These are phyloP conservation scores for Ericerus pela DNA, from an alignment of 1,140 invertebrate genomes.

Conservation along the genomic window DNA sequence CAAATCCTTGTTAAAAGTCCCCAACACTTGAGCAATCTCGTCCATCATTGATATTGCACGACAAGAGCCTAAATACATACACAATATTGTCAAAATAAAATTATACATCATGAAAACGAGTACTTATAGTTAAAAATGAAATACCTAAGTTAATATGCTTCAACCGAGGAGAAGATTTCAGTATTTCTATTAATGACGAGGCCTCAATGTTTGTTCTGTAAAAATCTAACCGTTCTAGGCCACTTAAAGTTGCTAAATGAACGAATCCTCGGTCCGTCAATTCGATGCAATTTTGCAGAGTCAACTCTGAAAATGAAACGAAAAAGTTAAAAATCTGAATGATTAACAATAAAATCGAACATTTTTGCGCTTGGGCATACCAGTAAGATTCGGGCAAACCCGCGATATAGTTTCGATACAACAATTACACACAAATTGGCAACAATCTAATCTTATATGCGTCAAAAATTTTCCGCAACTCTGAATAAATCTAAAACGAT, in stretches of 20 bases:
- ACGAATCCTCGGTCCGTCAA: conserved; percentile 43
- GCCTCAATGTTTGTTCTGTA: conserved; percentile 54
- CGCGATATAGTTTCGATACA: conserved; percentile 44
- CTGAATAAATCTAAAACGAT: conserved; percentile 43
- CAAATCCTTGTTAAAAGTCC: conserved; percentile 45
- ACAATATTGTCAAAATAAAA: too few species aligned
- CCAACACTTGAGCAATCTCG: conserved; percentile 46
- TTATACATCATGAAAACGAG: too few species aligned
- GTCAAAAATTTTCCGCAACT: conserved; percentile 47
- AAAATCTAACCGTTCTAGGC: conserved; percentile 56
- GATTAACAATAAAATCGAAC: too few species aligned
- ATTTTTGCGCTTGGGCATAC: neutral
- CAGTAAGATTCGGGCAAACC: conserved; percentile 45
- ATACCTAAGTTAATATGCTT: conserved; percentile 56
- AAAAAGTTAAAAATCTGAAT: neutral
- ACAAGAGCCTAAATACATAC: conserved; percentile 31
- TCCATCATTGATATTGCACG: conserved; percentile 46
- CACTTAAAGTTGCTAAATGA: conserved; percentile 41
- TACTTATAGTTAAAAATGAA: too few species aligned
- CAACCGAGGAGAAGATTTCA: conserved; percentile 47
- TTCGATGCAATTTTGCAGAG: conserved; percentile 41
- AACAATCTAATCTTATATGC: conserved; percentile 55
- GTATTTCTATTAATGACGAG: conserved; percentile 42
- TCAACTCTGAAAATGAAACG: conserved; percentile 41
- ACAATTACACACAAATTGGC: conserved; percentile 42